phyloP scores from a whole-genome alignment of 2,113 vertebrate genomes.

The Corydoras sp. region DNA sequence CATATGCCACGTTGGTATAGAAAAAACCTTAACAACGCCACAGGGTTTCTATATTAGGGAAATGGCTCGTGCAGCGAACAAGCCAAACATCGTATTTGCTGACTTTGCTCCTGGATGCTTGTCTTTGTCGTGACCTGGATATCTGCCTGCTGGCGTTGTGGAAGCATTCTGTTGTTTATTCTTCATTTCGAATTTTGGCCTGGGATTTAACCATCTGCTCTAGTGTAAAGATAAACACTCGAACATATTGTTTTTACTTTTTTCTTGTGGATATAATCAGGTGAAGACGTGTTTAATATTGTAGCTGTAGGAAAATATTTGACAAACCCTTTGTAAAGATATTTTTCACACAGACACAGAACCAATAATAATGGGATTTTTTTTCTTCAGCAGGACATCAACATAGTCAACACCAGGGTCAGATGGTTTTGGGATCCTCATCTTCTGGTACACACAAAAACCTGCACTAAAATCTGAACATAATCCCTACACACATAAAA shows the following conservation, averaged over 20 bases:
- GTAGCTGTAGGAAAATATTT: too few relatives aligned
- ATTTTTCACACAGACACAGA: too few relatives aligned
- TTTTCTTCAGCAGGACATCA: too few relatives aligned
- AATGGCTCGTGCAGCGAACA: too few relatives aligned
- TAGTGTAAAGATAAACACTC: neutral
- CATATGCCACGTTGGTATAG: too few relatives aligned
- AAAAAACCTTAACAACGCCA: too few relatives aligned
- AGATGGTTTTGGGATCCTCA: too few relatives aligned
- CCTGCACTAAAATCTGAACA: conserved; percentile 15
- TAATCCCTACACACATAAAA: conserved; percentile 11
- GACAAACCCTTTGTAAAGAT: too few relatives aligned
- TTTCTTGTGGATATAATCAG: neutral
- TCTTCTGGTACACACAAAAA: neutral
- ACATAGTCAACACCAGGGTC: too few relatives aligned
- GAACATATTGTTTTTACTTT: neutral
- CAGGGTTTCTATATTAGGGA: too few relatives aligned
- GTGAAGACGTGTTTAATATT: too few relatives aligned
- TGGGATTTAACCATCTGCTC: conserved; percentile 10
- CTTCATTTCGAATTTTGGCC: neutral
- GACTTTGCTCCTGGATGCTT: neutral
- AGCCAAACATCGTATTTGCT: neutral
- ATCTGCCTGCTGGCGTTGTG: neutral
- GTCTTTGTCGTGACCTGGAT: conserved; percentile 5
- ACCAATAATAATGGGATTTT: too few relatives aligned
- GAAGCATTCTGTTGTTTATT: neutral